Evolutionary conservation across 2,113 vertebrate species (phyloP).

Genomic region (Pristiophorus japonicus): DNA sequence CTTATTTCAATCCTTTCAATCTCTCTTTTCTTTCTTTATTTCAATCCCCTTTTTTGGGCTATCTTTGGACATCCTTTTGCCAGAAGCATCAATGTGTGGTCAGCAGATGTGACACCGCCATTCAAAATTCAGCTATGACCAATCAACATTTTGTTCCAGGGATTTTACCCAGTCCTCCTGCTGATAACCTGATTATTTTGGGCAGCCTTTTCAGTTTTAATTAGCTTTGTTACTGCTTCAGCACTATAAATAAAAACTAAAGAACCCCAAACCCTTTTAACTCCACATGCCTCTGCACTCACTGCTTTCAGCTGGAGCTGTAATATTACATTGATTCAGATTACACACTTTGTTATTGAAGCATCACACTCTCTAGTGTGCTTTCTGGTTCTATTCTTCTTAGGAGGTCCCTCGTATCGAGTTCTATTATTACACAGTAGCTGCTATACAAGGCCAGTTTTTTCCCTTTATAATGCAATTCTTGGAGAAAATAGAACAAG

Average conservation of each 20-base stretch:
- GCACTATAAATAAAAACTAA: background rate
- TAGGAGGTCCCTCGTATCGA: too few species aligned
- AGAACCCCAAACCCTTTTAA: background rate
- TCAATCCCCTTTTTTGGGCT: background rate
- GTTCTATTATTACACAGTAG: background rate
- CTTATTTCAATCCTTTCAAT: background rate
- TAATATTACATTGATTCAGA: background rate
- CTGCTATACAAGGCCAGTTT: background rate
- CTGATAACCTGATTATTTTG: background rate
- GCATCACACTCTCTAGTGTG: background rate
- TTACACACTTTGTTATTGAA: background rate
- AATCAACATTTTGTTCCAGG: background rate
- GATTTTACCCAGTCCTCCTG: background rate
- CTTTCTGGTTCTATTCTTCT: background rate
- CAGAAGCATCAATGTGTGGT: background rate
- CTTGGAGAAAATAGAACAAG: conserved; percentile 14
- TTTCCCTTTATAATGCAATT: background rate
- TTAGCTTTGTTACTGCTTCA: background rate
- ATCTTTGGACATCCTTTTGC: background rate
- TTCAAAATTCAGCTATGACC: background rate
- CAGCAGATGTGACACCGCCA: background rate
- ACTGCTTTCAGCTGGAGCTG: background rate
- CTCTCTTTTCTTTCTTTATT: too few species aligned
- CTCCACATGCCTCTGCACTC: background rate
- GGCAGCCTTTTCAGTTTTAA: background rate